A percentile compares a stretch with the other conserved stretches of the same genome.
Conservation (phyloP, 2,113 vertebrate genomes). For the Procapra przewalskii region DNA sequence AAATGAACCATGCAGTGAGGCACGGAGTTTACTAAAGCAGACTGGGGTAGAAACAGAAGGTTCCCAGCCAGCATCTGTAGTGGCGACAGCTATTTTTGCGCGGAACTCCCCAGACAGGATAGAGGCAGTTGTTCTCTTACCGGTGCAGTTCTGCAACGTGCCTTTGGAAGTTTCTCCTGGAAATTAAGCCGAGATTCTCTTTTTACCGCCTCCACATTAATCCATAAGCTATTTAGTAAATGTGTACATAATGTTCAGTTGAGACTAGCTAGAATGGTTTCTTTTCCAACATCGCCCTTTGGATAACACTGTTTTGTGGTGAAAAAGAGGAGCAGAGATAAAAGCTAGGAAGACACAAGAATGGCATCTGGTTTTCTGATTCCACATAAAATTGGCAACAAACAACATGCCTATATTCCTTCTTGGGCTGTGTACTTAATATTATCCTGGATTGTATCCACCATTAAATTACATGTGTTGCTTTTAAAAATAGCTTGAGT, state of each 20-base stretch:
- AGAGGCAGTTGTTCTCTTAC: background rate
- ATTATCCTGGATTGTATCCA: background rate
- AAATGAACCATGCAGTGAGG: background rate
- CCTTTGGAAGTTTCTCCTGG: background rate
- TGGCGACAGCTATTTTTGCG: background rate
- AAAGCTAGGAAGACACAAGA: background rate
- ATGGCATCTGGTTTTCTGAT: background rate
- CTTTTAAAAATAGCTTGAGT: background rate
- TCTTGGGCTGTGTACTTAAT: background rate
- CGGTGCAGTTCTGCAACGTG: background rate
- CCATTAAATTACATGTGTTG: background rate
- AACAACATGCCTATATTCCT: background rate
- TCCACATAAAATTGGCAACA: accelerated
- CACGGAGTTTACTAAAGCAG: background rate
- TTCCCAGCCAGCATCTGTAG: background rate
- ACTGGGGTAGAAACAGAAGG: background rate
- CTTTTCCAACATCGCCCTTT: background rate
- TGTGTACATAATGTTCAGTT: background rate
- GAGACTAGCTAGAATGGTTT: background rate
- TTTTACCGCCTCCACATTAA: background rate
- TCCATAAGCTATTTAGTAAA: background rate
- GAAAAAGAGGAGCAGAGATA: background rate
- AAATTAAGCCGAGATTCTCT: background rate
- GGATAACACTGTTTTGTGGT: background rate
- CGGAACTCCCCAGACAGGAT: background rate